Evolutionary conservation across 2,797 vertebrate genomes (phyloP), one percentile per base, ranked within the genome.

Genomic region (Microchirus variegatus): DNA sequence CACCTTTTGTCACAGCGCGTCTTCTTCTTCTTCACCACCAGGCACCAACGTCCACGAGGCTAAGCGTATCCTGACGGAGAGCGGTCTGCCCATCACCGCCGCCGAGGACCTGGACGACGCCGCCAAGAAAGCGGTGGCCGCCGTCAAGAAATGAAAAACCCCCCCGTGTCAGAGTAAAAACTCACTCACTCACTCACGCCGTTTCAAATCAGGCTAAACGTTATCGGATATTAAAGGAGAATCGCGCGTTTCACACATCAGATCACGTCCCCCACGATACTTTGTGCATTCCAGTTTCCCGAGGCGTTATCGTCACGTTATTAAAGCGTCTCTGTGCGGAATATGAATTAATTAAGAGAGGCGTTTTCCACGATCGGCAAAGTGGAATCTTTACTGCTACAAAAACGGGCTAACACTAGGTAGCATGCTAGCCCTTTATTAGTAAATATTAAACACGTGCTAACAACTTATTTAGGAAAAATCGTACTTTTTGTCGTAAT

Each of bases 21-120:
- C n/a, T 17, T 13, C 2, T 37, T 13, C 5, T 31, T 31, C 31
- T 22, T 64, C 10, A 75, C 36, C 70, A 44, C 59, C 36, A 99
- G 98, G 98, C 43, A 99, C 98, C 59, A 99, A 99, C 10, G 97
- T 99, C 47, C 88, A 93, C 0, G 97, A 99, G 86, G 98, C 98
- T 37, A 96, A 96, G 83, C 92, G 88, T 19, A 99, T 99, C 17
- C 92, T 99, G 78, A 90, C 11, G 0, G 95, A 95, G 77, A 99
- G 97, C 0, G 96, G 98, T 0, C 93, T 99, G 52, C 96, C 96
- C 69, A 99, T 99, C 88, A 95, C 88, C 0, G 76, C 96, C 0
- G 98, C 98, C 4, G 89, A 54, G 0, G 88, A 99, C 90, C 91
- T 99, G 69, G 97, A 99, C 15, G 97, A 99, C n/a, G 98, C 97